These are phyloP conservation scores for Periparus ater DNA, from an alignment of 2,797 vertebrate genomes.

Conservation along the genomic window DNA sequence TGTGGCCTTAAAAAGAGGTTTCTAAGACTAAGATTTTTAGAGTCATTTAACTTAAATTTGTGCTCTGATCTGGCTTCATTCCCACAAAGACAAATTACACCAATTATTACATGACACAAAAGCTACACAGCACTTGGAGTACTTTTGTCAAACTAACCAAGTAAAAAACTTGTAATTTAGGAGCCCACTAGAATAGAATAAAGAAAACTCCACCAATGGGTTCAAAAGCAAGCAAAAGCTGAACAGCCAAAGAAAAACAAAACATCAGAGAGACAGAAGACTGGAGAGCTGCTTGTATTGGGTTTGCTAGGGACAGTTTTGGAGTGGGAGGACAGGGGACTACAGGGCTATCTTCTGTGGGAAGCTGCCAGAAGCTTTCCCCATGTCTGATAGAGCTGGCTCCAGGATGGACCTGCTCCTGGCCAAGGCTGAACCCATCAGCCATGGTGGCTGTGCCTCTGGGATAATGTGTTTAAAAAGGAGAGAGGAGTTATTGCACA, in stretches of 20 bases:
- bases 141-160: not conserved
- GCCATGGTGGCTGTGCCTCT: not conserved
- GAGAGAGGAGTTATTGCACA: not conserved
- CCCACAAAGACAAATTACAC: not conserved
- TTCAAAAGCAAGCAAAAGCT: not conserved
- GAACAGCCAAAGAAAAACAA: not conserved
- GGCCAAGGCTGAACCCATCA: not conserved
- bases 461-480: not conserved
- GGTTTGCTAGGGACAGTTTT: not conserved
- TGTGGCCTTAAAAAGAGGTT: not conserved
- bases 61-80: not conserved
- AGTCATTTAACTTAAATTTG: not conserved
- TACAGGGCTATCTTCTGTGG: not conserved
- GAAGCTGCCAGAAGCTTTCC: not conserved
- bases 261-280: not conserved
- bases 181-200: not conserved
- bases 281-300: not conserved
- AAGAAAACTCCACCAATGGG: not conserved
- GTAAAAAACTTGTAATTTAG: not conserved
- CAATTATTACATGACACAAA: not conserved
- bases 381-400: fast-evolving
- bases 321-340: too few relatives aligned
- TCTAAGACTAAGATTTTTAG: not conserved
- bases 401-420: not conserved
- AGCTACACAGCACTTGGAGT: not conserved